A percentile compares a stretch with the other conserved stretches of the same genome.
Conservation (phyloP, 2,113 vertebrate species). For the Labeo rohita region DNA sequence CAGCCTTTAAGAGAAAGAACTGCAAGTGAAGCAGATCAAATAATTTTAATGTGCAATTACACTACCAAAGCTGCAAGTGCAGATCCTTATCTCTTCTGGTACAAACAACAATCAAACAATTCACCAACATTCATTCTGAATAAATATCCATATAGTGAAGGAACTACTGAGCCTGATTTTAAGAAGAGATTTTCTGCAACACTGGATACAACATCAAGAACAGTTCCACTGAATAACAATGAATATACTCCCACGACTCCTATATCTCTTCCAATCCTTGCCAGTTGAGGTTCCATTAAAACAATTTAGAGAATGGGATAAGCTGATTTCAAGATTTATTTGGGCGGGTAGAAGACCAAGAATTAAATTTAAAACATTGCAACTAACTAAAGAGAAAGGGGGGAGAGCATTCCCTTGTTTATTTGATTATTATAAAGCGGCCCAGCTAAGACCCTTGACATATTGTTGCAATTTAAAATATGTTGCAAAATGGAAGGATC, state of each 20-base stretch:
- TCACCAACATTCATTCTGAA: constrained; percentile 1
- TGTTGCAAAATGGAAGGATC: neutral
- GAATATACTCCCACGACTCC: no score
- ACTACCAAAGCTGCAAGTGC: neutral
- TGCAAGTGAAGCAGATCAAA: neutral
- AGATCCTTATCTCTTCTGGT: neutral
- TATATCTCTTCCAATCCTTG: no score
- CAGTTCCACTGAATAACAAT: neutral
- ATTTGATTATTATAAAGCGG: no score
- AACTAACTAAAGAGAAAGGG: neutral
- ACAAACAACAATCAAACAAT: neutral
- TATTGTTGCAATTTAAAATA: neutral
- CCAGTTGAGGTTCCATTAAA: no score
- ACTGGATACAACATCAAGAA: neutral
- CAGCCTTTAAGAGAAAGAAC: neutral
- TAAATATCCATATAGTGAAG: neutral
- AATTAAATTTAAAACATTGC: neutral
- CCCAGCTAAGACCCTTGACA: neutral
- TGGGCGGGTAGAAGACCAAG: neutral
- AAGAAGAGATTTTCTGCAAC: neutral
- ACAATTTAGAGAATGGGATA: constrained; percentile 12
- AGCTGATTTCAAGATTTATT: neutral
- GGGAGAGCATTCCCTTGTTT: no score
- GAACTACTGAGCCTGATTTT: neutral
- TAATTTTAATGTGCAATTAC: neutral